Evolutionary conservation across 2,888 invertebrate genomes (phyloP).

Genomic region (Plutella xylostella): DNA sequence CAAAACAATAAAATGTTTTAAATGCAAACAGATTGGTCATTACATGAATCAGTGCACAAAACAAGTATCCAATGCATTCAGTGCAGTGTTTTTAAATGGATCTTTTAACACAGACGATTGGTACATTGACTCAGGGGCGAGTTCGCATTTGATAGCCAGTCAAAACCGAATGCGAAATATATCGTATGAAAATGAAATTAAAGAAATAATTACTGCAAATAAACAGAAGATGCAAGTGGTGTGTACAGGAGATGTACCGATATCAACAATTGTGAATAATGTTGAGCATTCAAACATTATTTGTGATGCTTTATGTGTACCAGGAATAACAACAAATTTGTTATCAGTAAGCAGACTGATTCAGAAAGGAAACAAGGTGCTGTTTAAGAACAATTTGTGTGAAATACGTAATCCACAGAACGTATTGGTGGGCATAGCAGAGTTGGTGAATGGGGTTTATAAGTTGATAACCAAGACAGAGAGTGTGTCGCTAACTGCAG

Average conservation of each 20-base stretch:
- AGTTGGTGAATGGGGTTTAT: conserved; percentile 7
- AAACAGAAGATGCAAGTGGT: conserved; percentile 5
- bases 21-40: conserved; percentile 5
- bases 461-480: conserved; percentile 2
- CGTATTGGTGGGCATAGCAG: conserved; percentile 6
- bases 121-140: conserved; percentile 4
- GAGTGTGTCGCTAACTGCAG: not conserved
- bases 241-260: conserved; percentile 10
- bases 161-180: not conserved
- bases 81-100: conserved; percentile 15
- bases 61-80: conserved; percentile 13
- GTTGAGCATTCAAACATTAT: conserved; percentile 5
- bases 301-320: conserved; percentile 10
- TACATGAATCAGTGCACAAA: conserved; percentile 13
- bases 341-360: conserved; percentile 12
- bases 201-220: conserved; percentile 6
- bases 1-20: conserved; percentile 11
- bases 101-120: conserved; percentile 8
- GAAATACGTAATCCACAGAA: conserved; percentile 6
- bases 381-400: conserved; percentile 7
- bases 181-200: not conserved
- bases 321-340: conserved; percentile 8
- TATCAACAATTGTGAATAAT: conserved; percentile 2
- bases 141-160: not conserved
- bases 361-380: conserved; percentile 10